Evolutionary conservation across 1,140 invertebrate genomes (phyloP).

Genomic region (Sitophilus oryzae): DNA sequence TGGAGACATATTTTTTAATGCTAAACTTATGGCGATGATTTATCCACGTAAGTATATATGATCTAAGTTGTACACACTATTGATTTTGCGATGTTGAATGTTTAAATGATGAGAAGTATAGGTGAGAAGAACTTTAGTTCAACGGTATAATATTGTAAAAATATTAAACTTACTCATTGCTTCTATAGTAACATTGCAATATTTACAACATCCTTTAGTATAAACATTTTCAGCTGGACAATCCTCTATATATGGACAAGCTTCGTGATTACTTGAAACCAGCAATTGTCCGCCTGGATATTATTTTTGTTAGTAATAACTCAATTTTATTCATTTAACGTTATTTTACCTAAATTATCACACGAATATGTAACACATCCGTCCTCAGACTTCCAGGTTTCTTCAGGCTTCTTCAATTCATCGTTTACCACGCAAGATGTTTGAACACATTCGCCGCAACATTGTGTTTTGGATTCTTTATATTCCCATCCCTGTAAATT

Average conservation of each 20-base stretch:
- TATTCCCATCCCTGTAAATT: conserved; percentile 53
- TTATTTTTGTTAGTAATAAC: not conserved
- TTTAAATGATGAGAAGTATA: too few relatives aligned
- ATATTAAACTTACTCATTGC: conserved; percentile 47
- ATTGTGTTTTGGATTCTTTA: conserved; percentile 45
- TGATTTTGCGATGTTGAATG: too few relatives aligned
- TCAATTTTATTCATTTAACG: not conserved
- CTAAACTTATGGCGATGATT: too few relatives aligned
- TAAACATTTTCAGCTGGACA: conserved; percentile 54
- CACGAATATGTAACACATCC: conserved; percentile 62
- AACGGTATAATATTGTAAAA: conserved; percentile 4
- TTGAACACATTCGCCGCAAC: conserved; percentile 68
- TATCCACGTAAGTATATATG: too few relatives aligned
- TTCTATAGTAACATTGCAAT: conserved; percentile 52
- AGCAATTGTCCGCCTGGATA: conserved; percentile 46
- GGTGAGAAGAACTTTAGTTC: too few relatives aligned
- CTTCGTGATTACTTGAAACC: conserved; percentile 48
- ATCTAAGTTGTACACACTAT: too few relatives aligned
- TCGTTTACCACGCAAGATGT: conserved; percentile 57
- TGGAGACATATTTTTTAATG: too few relatives aligned
- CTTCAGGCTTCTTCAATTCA: conserved; percentile 47
- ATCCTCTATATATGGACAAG: conserved; percentile 56
- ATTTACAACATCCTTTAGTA: conserved; percentile 59
- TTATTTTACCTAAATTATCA: conserved; percentile 34
- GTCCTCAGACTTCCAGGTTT: conserved; percentile 57